Percentiles rank a stretch among this genome's conserved stretches.
Conservation (phyloP, 2,113 vertebrate genomes). For the Neolamprologus toae region DNA sequence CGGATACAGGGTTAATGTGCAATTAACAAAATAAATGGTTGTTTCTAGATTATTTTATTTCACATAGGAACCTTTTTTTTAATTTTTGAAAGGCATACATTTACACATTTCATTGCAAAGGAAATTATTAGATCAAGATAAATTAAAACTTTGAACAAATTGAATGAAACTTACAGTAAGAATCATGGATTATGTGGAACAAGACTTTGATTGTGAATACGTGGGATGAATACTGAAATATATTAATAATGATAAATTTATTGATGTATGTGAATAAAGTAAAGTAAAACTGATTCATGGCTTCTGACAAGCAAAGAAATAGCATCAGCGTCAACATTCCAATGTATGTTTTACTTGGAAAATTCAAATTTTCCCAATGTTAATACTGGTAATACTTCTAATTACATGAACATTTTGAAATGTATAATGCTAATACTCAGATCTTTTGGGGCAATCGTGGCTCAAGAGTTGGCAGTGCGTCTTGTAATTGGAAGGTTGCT, state of each 20-base stretch:
- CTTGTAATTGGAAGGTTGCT: neutral
- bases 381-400: neutral
- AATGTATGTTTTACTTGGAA: neutral
- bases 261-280: neutral
- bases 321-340: neutral
- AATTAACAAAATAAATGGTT: neutral
- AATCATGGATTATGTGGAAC: neutral
- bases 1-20: no score
- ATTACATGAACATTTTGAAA: neutral
- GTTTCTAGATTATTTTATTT: neutral
- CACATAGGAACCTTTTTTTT: neutral
- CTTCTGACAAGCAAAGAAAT: neutral
- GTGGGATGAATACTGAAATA: neutral
- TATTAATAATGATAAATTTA: neutral
- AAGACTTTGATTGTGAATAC: neutral
- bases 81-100: neutral
- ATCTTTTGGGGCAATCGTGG: fast-evolving
- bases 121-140: neutral
- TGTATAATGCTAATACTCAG: neutral
- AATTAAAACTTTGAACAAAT: neutral
- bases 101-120: neutral
- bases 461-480: neutral
- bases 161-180: neutral
- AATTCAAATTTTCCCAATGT: neutral
- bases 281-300: neutral